phyloP scores from a whole-genome alignment of 2,888 invertebrate species.

The Monochamus alternatus region DNA sequence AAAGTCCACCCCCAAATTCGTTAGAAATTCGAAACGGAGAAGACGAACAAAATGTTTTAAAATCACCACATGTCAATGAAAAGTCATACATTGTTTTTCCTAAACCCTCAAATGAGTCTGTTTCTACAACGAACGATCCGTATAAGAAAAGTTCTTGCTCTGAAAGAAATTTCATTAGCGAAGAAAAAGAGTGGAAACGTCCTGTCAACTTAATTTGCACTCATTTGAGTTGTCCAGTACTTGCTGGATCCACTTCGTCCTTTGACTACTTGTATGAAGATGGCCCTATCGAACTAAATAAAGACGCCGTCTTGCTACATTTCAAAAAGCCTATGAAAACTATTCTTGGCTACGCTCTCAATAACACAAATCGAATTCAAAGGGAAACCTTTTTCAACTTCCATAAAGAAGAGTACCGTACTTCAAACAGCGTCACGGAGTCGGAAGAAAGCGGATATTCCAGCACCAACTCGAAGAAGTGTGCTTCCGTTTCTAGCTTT shows the following conservation, averaged over 20 bases:
- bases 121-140: too few relatives aligned
- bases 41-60: background rate
- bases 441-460: slow-evolving; percentile 59
- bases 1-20: background rate
- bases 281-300: slow-evolving; percentile 19
- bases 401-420: slow-evolving; percentile 8
- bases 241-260: slow-evolving; percentile 40
- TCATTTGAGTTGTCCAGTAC: slow-evolving; percentile 49
- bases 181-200: background rate
- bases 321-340: slow-evolving; percentile 40
- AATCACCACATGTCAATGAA: background rate
- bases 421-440: slow-evolving; percentile 36
- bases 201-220: slow-evolving; percentile 5
- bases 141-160: background rate
- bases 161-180: background rate
- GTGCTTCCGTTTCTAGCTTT: slow-evolving; percentile 48
- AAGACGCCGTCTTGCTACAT: slow-evolving; percentile 30
- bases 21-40: background rate
- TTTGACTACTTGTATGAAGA: slow-evolving; percentile 52
- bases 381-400: background rate
- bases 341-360: slow-evolving; percentile 29
- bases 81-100: background rate
- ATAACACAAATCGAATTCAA: background rate
- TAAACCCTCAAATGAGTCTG: background rate
- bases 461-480: slow-evolving; percentile 52